Evolutionary conservation across 2,797 vertebrate genomes (phyloP).

Genomic region (Clarias fuscus): DNA sequence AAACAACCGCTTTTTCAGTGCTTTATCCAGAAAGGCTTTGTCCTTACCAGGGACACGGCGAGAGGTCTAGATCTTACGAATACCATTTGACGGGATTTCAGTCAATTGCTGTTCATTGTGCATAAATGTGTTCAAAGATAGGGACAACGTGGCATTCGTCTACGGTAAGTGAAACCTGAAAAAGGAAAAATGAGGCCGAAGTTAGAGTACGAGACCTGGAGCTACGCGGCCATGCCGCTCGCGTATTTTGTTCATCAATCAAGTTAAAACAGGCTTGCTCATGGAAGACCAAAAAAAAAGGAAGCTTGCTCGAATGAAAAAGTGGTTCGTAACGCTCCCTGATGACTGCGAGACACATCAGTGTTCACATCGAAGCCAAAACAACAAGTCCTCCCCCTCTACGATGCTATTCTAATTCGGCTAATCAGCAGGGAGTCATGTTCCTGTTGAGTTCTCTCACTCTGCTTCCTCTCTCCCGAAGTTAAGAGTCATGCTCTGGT

Average conservation of each 20-base stretch:
- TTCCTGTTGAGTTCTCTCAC: constrained; percentile 38
- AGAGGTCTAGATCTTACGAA: neutral
- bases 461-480: constrained; percentile 26
- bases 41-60: neutral
- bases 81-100: neutral
- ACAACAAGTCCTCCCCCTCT: constrained; percentile 53
- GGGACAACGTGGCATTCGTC: neutral
- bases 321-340: constrained; percentile 48
- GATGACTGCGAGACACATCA: constrained; percentile 46
- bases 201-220: neutral
- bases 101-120: neutral
- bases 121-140: neutral
- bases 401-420: constrained; percentile 67
- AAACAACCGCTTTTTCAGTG: neutral
- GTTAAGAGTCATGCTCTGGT: constrained; percentile 13
- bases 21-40: neutral
- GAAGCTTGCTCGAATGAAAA: neutral
- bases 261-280: neutral
- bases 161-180: too few relatives aligned
- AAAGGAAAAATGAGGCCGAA: too few relatives aligned
- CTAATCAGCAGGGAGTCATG: constrained; percentile 60
- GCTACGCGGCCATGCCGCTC: neutral
- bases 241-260: neutral
- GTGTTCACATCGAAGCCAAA: constrained; percentile 51
- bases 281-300: neutral